Conservation (phyloP, 37 sponge, comb jelly and placozoan species). For the Theonella swinhoei region DNA sequence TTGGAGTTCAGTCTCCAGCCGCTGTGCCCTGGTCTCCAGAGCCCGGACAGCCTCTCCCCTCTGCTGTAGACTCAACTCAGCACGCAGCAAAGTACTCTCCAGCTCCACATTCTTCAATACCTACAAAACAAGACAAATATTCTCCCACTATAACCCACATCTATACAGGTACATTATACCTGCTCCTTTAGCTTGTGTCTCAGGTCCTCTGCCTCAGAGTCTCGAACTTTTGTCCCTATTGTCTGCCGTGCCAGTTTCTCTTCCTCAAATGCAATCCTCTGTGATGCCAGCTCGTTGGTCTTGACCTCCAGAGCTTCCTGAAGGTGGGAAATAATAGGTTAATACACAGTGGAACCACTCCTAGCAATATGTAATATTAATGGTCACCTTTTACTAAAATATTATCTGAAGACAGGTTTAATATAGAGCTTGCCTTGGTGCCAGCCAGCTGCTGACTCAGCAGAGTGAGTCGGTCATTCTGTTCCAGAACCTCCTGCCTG, state of each 20-base stretch:
- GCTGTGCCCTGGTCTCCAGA: slow-evolving; percentile 37
- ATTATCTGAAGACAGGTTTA: no score
- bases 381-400: no score
- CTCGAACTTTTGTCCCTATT: slow-evolving; percentile 14
- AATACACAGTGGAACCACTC: no score
- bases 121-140: slow-evolving; percentile 10
- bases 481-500: slow-evolving; percentile 65
- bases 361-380: no score
- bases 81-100: slow-evolving; percentile 63
- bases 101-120: slow-evolving; percentile 64
- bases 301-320: slow-evolving; percentile 61
- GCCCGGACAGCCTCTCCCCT: slow-evolving; percentile 39
- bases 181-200: slow-evolving; percentile 62
- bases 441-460: slow-evolving; percentile 77
- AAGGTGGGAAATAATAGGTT: not conserved
- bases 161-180: slow-evolving; percentile 11
- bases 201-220: slow-evolving; percentile 72
- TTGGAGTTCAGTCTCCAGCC: slow-evolving; percentile 57
- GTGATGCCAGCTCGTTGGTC: slow-evolving; percentile 65
- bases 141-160: not conserved
- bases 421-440: slow-evolving; percentile 35
- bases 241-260: slow-evolving; percentile 53
- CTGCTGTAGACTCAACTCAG: slow-evolving; percentile 75
- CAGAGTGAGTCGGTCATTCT: slow-evolving; percentile 76
- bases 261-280: slow-evolving; percentile 83